Evolutionary conservation across 2,113 vertebrate genomes (phyloP).

Genomic region (Axis porcinus): DNA sequence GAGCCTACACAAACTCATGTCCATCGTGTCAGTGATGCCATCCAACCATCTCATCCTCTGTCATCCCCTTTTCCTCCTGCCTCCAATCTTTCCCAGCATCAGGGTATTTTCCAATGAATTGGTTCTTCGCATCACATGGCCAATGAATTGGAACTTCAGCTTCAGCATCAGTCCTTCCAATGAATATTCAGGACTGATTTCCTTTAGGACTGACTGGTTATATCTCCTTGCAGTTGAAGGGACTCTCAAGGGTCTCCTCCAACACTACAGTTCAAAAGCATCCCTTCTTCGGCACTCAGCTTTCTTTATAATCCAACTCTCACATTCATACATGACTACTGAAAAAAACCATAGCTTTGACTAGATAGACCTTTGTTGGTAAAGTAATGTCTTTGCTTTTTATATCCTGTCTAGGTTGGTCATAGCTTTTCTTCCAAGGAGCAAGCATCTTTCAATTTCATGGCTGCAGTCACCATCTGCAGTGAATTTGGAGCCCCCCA

Average conservation of each 20-base stretch:
- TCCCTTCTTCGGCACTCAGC: fast-evolving
- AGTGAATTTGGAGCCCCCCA: neutral
- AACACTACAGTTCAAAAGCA: neutral
- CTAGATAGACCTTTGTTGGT: neutral
- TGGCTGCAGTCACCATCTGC: neutral
- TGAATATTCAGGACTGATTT: neutral
- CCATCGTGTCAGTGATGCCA: fast-evolving
- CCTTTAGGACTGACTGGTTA: neutral
- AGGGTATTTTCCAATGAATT: neutral
- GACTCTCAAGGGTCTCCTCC: neutral
- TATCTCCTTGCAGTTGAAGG: neutral
- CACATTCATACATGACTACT: neutral
- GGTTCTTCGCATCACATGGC: neutral
- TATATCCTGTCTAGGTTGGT: neutral
- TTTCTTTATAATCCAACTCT: neutral
- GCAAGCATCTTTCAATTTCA: neutral
- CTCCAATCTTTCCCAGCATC: neutral
- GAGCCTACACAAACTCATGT: neutral
- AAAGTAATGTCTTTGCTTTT: neutral
- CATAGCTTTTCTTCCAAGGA: neutral
- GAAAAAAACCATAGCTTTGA: neutral
- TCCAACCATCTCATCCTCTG: neutral
- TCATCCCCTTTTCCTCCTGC: neutral
- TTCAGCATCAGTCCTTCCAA: neutral
- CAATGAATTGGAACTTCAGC: neutral